These are phyloP conservation scores for Galleria mellonella DNA, from an alignment of 1,140 invertebrate genomes.

Conservation along the genomic window DNA sequence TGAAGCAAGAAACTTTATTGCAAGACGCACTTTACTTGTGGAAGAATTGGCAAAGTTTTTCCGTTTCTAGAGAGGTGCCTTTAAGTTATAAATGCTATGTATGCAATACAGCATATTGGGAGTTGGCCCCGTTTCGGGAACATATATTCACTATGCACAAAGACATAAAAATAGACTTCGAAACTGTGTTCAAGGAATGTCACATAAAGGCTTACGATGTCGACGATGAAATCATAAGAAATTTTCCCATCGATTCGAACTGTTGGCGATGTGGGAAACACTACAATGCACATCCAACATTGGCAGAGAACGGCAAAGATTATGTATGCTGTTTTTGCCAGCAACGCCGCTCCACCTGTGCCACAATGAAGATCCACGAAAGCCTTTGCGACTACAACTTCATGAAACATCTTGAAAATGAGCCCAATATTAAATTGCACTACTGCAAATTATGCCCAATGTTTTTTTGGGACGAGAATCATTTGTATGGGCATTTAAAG, in stretches of 20 bases:
- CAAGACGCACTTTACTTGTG: neutral
- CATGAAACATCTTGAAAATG: too few relatives aligned
- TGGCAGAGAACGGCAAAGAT: neutral
- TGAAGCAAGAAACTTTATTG: neutral
- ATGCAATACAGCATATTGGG: constrained; percentile 22
- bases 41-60: neutral
- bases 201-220: constrained; percentile 8
- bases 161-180: neutral
- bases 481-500: neutral
- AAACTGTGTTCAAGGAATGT: constrained; percentile 6
- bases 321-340: neutral
- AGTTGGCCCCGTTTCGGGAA: constrained; percentile 16
- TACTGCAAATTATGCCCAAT: neutral
- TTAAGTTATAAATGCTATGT: constrained; percentile 27
- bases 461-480: neutral
- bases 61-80: neutral
- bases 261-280: constrained; percentile 8
- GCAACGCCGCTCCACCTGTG: constrained; percentile 3
- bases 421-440: neutral
- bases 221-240: neutral
- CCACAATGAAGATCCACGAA: neutral
- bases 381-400: neutral
- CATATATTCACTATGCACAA: constrained; percentile 17
- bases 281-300: constrained; percentile 2
- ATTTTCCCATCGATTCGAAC: neutral